Evolutionary conservation across 2,888 invertebrate species (phyloP).

Genomic region (Reticulitermes lucifugus): DNA sequence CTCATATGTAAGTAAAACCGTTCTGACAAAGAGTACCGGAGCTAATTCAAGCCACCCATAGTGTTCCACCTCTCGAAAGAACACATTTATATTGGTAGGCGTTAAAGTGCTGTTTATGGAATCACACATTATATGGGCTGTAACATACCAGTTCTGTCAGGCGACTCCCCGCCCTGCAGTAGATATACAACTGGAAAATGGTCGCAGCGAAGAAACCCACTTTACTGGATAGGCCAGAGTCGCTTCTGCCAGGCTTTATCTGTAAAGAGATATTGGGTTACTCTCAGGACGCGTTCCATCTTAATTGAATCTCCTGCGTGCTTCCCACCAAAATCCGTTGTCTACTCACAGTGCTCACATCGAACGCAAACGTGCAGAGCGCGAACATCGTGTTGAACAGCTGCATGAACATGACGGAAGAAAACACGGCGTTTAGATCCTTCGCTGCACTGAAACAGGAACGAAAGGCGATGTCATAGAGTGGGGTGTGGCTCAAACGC

Average conservation of each 20-base stretch:
- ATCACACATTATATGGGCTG: too few species aligned
- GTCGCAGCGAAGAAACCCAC: background rate
- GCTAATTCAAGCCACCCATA: too few species aligned
- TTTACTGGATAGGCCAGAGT: background rate
- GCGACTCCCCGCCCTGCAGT: background rate
- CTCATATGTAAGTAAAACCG: too few species aligned
- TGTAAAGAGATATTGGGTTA: background rate
- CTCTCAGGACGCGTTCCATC: too few species aligned
- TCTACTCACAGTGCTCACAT: constrained; percentile 8
- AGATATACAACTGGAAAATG: background rate
- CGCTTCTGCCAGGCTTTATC: background rate
- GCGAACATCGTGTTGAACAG: background rate
- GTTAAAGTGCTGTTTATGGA: too few species aligned
- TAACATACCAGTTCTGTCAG: background rate
- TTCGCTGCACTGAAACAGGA: constrained; percentile 1
- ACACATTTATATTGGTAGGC: too few species aligned
- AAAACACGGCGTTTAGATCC: background rate
- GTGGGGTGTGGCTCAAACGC: too few species aligned
- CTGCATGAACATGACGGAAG: constrained; percentile 16
- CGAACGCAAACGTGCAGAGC: constrained; percentile 26
- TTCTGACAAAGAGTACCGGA: too few species aligned
- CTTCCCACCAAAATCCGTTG: background rate
- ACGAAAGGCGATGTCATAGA: background rate
- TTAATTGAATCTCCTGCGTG: too few species aligned
- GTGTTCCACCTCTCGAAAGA: too few species aligned